These are phyloP conservation scores for Emydura subglobosa DNA, from an alignment of 2,113 vertebrate genomes.

Conservation along the genomic window DNA sequence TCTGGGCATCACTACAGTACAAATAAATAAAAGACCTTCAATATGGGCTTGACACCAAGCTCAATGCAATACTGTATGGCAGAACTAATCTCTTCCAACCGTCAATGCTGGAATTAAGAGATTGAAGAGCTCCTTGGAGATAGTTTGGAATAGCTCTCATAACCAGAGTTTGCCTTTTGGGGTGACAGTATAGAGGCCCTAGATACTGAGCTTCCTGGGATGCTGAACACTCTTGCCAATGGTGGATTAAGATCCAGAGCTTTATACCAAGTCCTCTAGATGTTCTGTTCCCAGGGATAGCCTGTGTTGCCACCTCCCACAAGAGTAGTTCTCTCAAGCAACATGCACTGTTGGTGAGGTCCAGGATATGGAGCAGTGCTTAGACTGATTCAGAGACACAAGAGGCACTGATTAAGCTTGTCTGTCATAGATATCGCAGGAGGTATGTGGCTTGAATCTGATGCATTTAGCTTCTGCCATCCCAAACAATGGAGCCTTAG, in stretches of 20 bases:
- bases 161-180: neutral
- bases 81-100: neutral
- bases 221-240: neutral
- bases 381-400: neutral
- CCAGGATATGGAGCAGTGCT: neutral
- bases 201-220: neutral
- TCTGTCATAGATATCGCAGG: too few relatives aligned
- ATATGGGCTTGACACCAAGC: neutral
- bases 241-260: neutral
- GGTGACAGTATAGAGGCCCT: neutral
- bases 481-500: neutral
- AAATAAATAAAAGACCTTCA: neutral
- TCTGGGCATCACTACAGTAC: neutral
- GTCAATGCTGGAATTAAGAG: neutral
- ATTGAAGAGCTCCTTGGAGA: neutral
- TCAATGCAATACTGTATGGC: neutral
- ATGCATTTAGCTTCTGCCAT: neutral
- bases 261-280: neutral
- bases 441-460: neutral
- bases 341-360: neutral
- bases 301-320: neutral
- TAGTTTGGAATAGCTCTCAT: too few relatives aligned
- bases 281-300: neutral
- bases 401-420: neutral
- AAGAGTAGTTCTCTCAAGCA: neutral